phyloP scores from a whole-genome alignment of 2,113 vertebrate species.

The Procavia capensis region DNA sequence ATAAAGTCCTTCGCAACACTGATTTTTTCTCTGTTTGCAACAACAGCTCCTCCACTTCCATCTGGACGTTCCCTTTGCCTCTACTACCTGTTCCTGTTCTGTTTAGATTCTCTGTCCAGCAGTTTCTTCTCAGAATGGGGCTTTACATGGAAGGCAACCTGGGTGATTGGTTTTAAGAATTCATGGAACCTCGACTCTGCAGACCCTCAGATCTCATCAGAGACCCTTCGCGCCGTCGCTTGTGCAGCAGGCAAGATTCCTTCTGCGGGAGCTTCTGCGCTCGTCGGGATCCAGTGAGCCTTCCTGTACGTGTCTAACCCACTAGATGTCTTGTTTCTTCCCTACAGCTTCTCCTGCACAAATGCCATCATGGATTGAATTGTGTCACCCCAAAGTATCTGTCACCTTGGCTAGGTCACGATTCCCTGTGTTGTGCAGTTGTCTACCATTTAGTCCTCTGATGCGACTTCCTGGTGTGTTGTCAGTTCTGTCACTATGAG shows the following conservation, averaged over 20 bases:
- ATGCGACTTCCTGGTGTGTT: no score
- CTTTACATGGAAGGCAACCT: background rate
- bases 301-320: background rate
- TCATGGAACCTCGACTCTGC: background rate
- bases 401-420: no score
- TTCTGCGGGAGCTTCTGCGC: background rate
- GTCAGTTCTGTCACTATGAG: no score
- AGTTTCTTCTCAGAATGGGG: background rate
- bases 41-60: no score
- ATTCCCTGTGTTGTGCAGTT: no score
- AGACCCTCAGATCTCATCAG: background rate
- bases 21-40: no score
- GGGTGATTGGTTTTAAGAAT: background rate
- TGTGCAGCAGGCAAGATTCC: background rate
- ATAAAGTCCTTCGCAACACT: no score
- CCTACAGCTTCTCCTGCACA: background rate
- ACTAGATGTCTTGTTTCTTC: background rate
- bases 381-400: no score
- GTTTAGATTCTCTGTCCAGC: background rate
- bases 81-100: background rate
- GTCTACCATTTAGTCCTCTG: no score
- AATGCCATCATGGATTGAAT: no score
- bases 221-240: background rate
- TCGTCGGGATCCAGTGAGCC: background rate
- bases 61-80: background rate